Conservation (phyloP, 2,797 vertebrate species). For the Dryobates pubescens region DNA sequence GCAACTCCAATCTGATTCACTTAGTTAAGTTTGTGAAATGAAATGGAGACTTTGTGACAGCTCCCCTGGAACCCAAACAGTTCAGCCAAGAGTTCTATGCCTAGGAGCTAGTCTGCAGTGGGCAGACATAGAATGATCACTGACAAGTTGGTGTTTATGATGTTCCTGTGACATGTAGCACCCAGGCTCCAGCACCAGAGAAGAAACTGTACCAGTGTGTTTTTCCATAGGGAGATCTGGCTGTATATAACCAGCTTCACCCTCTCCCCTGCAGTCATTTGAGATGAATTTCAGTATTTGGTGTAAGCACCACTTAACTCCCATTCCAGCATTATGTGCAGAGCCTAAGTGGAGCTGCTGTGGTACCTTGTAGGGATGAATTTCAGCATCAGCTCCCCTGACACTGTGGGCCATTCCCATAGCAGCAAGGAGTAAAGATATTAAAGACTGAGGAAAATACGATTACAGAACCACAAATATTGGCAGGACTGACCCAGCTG, state of each 20-base stretch:
- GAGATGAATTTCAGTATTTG: not conserved
- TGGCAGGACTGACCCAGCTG: not conserved
- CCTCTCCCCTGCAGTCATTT: not conserved
- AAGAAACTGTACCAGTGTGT: not conserved
- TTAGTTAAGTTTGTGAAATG: not conserved
- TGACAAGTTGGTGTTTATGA: not conserved
- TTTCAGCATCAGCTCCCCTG: not conserved
- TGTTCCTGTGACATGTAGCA: not conserved
- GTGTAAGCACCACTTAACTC: not conserved
- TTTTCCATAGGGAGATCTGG: not conserved
- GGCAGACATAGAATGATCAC: not conserved
- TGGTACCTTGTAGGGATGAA: not conserved
- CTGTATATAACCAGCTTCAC: not conserved
- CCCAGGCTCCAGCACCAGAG: not conserved
- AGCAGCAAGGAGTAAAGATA: not conserved
- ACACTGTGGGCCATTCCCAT: not conserved
- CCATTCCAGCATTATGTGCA: conserved; percentile 14
- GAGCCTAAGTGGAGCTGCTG: not conserved
- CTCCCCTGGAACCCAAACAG: not conserved
- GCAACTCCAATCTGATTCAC: not conserved
- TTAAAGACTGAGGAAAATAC: not conserved
- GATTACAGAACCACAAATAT: conserved; percentile 5
- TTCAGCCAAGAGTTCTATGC: not conserved
- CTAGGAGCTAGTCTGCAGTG: not conserved
- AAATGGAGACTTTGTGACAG: not conserved